Base-by-base conservation (phyloP, 2,797 vertebrate species). In the Siniperca undulata region DNA sequence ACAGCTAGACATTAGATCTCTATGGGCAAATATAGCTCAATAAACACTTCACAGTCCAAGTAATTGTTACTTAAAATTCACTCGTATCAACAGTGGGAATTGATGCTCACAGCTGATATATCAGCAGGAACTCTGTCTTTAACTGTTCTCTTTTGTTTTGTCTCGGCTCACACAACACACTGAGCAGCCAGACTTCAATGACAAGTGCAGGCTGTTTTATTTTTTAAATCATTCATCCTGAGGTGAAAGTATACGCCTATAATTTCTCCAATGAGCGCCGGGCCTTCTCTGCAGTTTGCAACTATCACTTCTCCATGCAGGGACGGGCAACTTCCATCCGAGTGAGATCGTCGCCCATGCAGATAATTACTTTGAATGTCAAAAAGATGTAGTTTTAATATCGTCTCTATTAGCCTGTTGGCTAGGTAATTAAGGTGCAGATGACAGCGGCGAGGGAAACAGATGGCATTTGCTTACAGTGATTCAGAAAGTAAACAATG, bases 321-420 rank as follows among this genome's bases (percentile, higher is more conserved):
- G 65, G 34, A 78, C 61, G 71, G 59, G 68, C 79, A 67, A 0
- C 95, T 95, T 96, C 93, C 93, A 94, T 96, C 93, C 94, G 89
- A 88, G 93, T 92, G 96, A 96, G 96, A 95, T 95, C 95, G 94
- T 95, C 96, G 96, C 96, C 94, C 96, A 94, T 86, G 83, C 90
- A 86, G 95, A 98, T 99, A 98, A 99, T 99, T 97, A 98, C 97
- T 98, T 97, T 99, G 97, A 99, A 99, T 99, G 98, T 99, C 97
- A 99, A 96, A 98, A 99, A 99, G 97, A 98, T 99, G 98, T 98
- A 97, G 97, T 98, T 99, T 95, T 99, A 98, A 99, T 99, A 98
- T 98, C 97, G 97, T 97, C 97, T 99, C 97, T 97, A 98, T 99
- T 99, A 98, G 97, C 96, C 97, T 95, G 97, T 97, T 96, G 97